Evolutionary conservation across 2,888 invertebrate species (phyloP).

Genomic region (Sicus ferrugineus): DNA sequence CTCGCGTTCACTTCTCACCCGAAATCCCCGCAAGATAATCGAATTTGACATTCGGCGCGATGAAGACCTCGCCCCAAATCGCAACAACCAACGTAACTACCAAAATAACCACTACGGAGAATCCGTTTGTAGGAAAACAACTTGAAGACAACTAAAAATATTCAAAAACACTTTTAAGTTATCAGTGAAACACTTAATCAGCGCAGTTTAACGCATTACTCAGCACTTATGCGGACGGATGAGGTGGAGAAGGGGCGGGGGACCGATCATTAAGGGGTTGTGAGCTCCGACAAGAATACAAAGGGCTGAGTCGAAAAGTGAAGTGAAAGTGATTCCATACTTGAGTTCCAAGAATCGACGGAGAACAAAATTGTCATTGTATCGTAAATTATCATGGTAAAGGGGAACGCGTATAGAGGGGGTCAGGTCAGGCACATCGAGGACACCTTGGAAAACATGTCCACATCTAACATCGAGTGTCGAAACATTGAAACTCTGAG

Average conservation of each 20-base stretch:
- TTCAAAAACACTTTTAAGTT: conserved; percentile 33
- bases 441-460: too few relatives aligned
- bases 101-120: background rate
- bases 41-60: conserved; percentile 21
- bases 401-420: too few relatives aligned
- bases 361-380: background rate
- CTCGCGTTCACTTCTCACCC: background rate
- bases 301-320: background rate
- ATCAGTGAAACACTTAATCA: conserved; percentile 57
- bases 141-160: background rate
- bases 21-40: background rate
- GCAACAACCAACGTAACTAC: background rate
- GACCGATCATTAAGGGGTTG: too few relatives aligned
- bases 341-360: background rate
- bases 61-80: conserved; percentile 7
- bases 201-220: conserved; percentile 61
- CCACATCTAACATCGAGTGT: background rate
- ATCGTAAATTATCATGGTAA: background rate
- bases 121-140: background rate
- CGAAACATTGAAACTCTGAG: background rate
- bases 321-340: too few relatives aligned
- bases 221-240: conserved; percentile 50
- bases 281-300: background rate
- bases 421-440: too few relatives aligned
- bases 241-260: background rate